Evolutionary conservation across 2,888 invertebrate genomes (phyloP), one percentile per base, ranked within the genome.

Genomic region (Sarcophaga rosellei): DNA sequence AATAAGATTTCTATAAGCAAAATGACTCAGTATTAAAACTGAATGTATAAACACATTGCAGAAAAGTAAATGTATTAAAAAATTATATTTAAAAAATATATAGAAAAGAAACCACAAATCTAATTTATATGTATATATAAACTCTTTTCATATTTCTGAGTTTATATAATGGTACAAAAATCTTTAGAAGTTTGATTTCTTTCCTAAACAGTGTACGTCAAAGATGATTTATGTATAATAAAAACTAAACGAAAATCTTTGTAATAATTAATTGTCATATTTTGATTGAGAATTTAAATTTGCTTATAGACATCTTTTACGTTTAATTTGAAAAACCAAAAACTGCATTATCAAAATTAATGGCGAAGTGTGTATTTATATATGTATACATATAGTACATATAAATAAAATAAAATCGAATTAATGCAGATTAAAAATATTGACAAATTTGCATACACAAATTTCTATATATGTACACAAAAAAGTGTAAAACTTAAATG

Each of bases 391-490:
- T 53, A 53, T 15, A 53, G 17, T 53, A 53, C 53, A 53, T 53
- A 35, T n/a, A 44, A 87, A 80, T 10, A 73, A 73, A 74, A 61
- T 62, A 57, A 23, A 44, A 21, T 20, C 63, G 25, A n/a, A 70
- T 12, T 35, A 35, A 78, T 74, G 35, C 11, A 20, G n/a, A 76
- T 66, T 47, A 72, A 66, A 75, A 12, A 66, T 15, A 53, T 35
- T 35, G 35, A 35, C 8, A 72, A 17, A 62, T 25, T 45, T 45
- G 44, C 35, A 74, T 35, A 8, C 35, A 35, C 35, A 70, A 53
- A 68, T 47, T 72, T 82, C 17, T 82, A 72, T 80, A 69, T 75
- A 72, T 80, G 65, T 75, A 81, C 74, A 76, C 59, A 81, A 78
- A 79, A 72, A 73, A 47, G 11, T 47, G 47, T 47, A 15, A 47